Evolutionary conservation across 2,888 invertebrate species (phyloP).

Genomic region (Platypus cylindrus): DNA sequence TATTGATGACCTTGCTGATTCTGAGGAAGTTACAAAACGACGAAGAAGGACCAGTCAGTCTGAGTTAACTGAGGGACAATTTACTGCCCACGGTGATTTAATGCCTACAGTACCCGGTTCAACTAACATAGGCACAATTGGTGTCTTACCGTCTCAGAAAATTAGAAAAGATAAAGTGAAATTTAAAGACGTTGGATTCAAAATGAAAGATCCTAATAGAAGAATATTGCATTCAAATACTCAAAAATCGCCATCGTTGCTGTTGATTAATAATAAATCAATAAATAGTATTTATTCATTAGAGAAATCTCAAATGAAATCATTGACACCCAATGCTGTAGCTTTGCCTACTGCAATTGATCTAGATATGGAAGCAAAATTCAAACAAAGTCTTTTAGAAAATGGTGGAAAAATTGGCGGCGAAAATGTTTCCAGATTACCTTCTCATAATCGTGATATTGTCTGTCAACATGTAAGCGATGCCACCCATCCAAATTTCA

Average conservation of each 20-base stretch:
- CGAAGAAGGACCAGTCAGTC: conserved; percentile 49
- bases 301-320: conserved; percentile 7
- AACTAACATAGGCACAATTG: conserved; percentile 56
- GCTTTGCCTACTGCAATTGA: conserved; percentile 36
- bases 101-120: conserved; percentile 42
- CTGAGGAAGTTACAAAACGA: too few relatives aligned
- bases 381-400: conserved; percentile 45
- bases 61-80: conserved; percentile 25
- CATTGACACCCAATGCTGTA: conserved; percentile 18
- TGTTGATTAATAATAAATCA: too few relatives aligned
- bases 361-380: conserved; percentile 42
- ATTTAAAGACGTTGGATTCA: conserved; percentile 31
- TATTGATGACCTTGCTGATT: too few relatives aligned
- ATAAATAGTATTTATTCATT: too few relatives aligned
- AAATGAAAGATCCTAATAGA: conserved; percentile 24
- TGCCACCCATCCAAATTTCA: too few relatives aligned
- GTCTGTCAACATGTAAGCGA: too few relatives aligned
- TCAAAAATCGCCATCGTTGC: conserved; percentile 6
- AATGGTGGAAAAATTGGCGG: conserved; percentile 23
- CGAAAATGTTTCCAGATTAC: conserved; percentile 27
- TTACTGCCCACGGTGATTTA: conserved; percentile 17
- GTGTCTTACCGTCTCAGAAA: conserved; percentile 35
- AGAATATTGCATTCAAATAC: too few relatives aligned
- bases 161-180: conserved; percentile 32
- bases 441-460: too few relatives aligned